These are phyloP conservation scores for Hymenopus coronatus DNA, from an alignment of 2,888 invertebrate genomes.

Conservation along the genomic window DNA sequence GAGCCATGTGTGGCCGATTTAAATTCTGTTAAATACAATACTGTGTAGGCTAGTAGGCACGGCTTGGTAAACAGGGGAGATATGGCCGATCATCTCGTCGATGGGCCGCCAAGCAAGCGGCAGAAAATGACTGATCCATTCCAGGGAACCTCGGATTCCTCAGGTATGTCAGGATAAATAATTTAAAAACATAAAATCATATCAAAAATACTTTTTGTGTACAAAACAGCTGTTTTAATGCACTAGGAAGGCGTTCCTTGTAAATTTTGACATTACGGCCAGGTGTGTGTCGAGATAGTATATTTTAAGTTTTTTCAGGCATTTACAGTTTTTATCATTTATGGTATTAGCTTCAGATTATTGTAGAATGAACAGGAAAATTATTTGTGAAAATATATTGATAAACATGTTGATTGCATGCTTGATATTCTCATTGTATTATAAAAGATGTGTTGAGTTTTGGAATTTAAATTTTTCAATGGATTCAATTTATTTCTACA, in stretches of 20 bases:
- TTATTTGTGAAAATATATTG: background rate
- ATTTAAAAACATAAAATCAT: constrained; percentile 12
- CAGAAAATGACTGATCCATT: constrained; percentile 83
- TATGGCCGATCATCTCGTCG: constrained; percentile 93
- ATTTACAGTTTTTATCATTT: background rate
- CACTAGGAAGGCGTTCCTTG: constrained; percentile 33
- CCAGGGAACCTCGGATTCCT: constrained; percentile 75
- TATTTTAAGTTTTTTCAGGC: background rate
- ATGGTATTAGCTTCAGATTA: background rate
- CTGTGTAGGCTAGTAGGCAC: constrained; percentile 38
- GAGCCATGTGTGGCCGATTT: constrained; percentile 49
- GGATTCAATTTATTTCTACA: background rate
- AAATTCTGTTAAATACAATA: constrained; percentile 47
- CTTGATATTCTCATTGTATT: background rate
- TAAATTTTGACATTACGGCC: constrained; percentile 26
- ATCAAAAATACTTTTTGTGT: constrained; percentile 18
- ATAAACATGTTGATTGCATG: background rate
- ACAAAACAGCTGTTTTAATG: background rate
- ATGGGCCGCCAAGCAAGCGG: constrained; percentile 96
- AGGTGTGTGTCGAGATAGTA: background rate
- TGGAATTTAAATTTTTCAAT: background rate
- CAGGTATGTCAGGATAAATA: constrained; percentile 60
- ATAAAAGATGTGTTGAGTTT: background rate
- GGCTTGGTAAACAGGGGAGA: constrained; percentile 61
- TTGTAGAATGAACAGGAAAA: background rate